Conservation (phyloP, 2,113 vertebrate genomes). For the Apeltes quadracus region DNA sequence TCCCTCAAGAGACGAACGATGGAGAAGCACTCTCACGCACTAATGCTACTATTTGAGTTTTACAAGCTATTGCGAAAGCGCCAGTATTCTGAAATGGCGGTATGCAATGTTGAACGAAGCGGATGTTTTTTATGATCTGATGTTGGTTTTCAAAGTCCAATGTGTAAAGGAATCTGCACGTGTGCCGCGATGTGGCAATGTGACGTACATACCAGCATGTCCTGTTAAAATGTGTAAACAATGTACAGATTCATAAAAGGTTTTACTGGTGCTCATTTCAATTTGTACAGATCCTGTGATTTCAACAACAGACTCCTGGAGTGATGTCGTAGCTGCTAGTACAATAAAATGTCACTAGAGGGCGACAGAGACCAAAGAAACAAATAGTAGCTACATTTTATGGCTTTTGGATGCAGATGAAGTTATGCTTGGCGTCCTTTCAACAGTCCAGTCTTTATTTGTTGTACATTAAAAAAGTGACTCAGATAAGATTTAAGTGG, state of each 20-base stretch:
- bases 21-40: background rate
- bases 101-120: background rate
- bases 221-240: background rate
- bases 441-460: background rate
- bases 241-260: background rate
- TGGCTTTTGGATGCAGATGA: background rate
- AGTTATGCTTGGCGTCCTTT: background rate
- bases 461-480: background rate
- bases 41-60: background rate
- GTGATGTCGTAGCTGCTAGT: slow-evolving; percentile 9
- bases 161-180: background rate
- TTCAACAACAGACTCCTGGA: slow-evolving; percentile 10
- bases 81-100: background rate
- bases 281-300: background rate
- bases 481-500: background rate
- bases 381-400: too few relatives aligned
- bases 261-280: background rate
- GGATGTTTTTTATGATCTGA: too few relatives aligned
- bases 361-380: slow-evolving; percentile 54
- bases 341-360: slow-evolving; percentile 49
- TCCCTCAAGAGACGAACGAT: background rate
- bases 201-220: background rate
- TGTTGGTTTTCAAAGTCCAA: background rate
- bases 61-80: background rate
- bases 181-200: background rate